Conservation (phyloP, 2,113 vertebrate species). For the Gobius niger region DNA sequence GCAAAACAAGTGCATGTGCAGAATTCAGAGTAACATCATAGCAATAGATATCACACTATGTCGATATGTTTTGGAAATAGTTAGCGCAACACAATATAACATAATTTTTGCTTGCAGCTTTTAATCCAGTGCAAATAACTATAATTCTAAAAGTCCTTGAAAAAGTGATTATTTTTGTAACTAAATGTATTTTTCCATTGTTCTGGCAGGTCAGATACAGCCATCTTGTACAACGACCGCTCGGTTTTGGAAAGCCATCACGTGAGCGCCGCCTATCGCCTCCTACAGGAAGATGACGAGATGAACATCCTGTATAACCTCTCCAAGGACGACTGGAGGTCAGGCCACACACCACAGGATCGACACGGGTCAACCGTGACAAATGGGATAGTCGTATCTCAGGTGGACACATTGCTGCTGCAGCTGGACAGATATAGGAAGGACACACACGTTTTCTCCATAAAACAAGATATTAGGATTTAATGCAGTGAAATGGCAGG, state of each 20-base stretch:
- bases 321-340: slow-evolving; percentile 99
- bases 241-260: slow-evolving; percentile 97
- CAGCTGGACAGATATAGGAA: not conserved
- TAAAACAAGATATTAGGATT: too few species aligned
- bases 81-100: too few species aligned
- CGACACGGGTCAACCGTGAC: not conserved
- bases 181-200: not conserved
- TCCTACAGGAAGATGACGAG: slow-evolving; percentile 96
- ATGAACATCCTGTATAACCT: slow-evolving; percentile 99
- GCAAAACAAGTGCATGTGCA: not conserved
- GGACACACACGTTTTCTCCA: too few species aligned
- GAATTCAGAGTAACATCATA: too few species aligned
- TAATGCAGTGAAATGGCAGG: too few species aligned
- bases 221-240: slow-evolving; percentile 95
- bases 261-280: slow-evolving; percentile 90
- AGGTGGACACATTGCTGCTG: not conserved
- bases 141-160: not conserved
- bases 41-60: too few species aligned
- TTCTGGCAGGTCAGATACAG: slow-evolving; percentile 87
- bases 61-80: too few species aligned
- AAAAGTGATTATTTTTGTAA: not conserved
- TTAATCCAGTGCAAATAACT: too few species aligned
- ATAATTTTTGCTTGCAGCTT: too few species aligned
- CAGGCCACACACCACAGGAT: slow-evolving; percentile 18
- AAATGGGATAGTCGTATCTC: not conserved